These are phyloP conservation scores for Cloeon dipterum DNA, from an alignment of 2,888 invertebrate species.

Conservation along the genomic window DNA sequence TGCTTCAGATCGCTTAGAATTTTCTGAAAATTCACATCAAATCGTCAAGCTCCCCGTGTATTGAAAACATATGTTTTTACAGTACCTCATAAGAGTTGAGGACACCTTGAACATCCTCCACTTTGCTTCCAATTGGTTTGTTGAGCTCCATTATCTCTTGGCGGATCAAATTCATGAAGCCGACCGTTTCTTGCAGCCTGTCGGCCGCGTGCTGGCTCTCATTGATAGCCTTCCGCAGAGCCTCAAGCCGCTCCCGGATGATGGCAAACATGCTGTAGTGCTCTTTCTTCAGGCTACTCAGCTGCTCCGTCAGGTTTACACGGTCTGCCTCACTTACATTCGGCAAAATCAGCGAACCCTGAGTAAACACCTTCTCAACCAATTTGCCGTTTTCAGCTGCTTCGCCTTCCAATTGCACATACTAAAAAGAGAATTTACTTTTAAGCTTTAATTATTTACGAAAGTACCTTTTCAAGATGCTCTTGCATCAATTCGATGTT, in stretches of 20 bases:
- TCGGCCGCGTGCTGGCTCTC: conserved; percentile 62
- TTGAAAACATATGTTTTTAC: too few species aligned
- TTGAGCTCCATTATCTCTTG: conserved; percentile 59
- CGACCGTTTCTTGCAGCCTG: conserved; percentile 52
- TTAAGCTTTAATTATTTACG: conserved; percentile 1
- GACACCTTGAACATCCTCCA: conserved; percentile 73
- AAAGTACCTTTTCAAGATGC: conserved; percentile 45
- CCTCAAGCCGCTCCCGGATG: conserved; percentile 49
- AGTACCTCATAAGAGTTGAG: conserved; percentile 44
- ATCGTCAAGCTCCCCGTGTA: too few species aligned
- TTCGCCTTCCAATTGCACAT: conserved; percentile 52
- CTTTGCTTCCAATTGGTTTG: conserved; percentile 65
- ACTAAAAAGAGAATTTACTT: conserved; percentile 17
- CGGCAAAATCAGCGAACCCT: conserved; percentile 55
- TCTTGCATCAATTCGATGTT: conserved; percentile 67
- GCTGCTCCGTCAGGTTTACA: conserved; percentile 53
- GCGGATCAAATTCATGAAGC: conserved; percentile 62
- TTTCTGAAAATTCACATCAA: too few species aligned
- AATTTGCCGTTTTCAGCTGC: conserved; percentile 44
- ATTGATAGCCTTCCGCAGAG: conserved; percentile 51
- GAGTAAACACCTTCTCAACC: conserved; percentile 51
- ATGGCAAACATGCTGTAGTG: conserved; percentile 48
- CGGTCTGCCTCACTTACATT: conserved; percentile 69
- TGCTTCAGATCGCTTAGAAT: conserved; percentile 54
- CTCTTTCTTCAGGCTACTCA: conserved; percentile 55